Percentiles rank a stretch among this genome's conserved stretches.
Conservation (phyloP, 2,797 vertebrate species). For the Betta splendens region DNA sequence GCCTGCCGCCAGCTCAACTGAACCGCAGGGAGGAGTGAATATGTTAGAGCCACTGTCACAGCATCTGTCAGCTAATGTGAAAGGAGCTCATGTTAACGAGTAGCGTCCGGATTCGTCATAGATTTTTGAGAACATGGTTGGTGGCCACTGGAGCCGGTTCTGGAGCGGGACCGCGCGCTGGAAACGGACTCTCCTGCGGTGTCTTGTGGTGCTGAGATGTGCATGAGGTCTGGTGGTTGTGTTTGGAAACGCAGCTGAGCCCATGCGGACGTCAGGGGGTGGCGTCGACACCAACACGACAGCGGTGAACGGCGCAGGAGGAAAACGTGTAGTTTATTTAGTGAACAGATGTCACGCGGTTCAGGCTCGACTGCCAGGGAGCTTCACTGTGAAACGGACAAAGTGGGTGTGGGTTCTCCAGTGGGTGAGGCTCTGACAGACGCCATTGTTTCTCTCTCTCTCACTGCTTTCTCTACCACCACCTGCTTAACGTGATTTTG, state of each 20-base stretch:
- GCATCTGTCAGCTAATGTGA: slow-evolving; percentile 46
- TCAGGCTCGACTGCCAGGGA: slow-evolving; percentile 72
- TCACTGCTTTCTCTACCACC: slow-evolving; percentile 69
- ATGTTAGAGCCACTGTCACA: slow-evolving; percentile 50
- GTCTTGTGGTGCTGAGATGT: slow-evolving; percentile 41
- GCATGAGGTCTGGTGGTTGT: slow-evolving; percentile 35
- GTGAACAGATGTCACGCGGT: slow-evolving; percentile 58
- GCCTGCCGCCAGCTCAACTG: slow-evolving; percentile 97
- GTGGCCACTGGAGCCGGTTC: slow-evolving; percentile 59
- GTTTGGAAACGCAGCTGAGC: slow-evolving; percentile 38
- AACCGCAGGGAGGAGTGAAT: slow-evolving; percentile 37
- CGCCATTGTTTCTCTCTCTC: slow-evolving; percentile 55
- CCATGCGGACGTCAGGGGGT: slow-evolving; percentile 36
- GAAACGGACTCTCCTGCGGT: slow-evolving; percentile 40
- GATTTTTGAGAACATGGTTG: slow-evolving; percentile 63
- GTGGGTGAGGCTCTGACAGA: slow-evolving; percentile 54
- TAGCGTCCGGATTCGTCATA: slow-evolving; percentile 66
- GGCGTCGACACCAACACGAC: slow-evolving; percentile 43
- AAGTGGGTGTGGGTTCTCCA: slow-evolving; percentile 56
- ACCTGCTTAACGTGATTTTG: slow-evolving; percentile 76
- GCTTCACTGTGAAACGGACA: slow-evolving; percentile 76
- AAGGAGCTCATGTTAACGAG: slow-evolving; percentile 49
- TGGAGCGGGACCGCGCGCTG: slow-evolving; percentile 52
- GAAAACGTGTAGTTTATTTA: slow-evolving; percentile 62
- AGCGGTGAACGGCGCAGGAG: slow-evolving; percentile 45